Base-by-base conservation (phyloP, 1,140 invertebrate genomes). In the Euura saliciscinereae region DNA sequence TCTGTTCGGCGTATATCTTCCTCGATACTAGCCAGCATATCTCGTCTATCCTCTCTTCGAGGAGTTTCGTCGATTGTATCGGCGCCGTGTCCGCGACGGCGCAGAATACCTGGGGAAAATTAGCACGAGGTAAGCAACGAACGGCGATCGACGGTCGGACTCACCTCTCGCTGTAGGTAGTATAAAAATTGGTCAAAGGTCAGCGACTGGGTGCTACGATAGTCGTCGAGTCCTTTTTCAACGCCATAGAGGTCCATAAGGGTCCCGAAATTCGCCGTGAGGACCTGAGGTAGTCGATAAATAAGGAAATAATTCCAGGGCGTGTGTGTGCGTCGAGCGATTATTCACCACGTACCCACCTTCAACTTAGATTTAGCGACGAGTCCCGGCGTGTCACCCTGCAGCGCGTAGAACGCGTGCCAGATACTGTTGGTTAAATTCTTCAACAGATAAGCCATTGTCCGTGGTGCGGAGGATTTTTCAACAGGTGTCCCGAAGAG, bases 1-100 rank as follows among this genome's bases (percentile, higher is more conserved):
- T 88, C 72, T 91, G 84, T 2, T 87, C 79, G 6, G 92, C 76
- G 74, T 90, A 92, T 45, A 88, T 88, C 80, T 91, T 92, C 44
- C 90, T 89, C 79, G 93, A 95, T 1, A 95, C 89, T 65, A 94
- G 84, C 94, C 94, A 96, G 80, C 94, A 95, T 2, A 93, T 91
- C 84, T 93, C 88, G 74, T 91, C 89, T 46, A 91, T 80, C 7
- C 79, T 80, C 78, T 76, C 78, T 73, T 84, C 82, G 6, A 84
- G 68, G 0, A 75, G 75, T 71, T 78, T 76, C 69, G 78, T 78
- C 6, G 78, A 81, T 70, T 83, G 74, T 69, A 78, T 74, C 5
- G 84, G 74, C 6, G 79, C 84, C 70, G 80, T 71, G 65, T 85
- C 83, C 44, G 84, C 82, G 11, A 85, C 44, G 3, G 84, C 84